Percentiles rank a stretch among this genome's conserved stretches.
Evolutionary conservation across 2,797 vertebrate species (phyloP).

Genomic region (Pagetopsis macropterus): DNA sequence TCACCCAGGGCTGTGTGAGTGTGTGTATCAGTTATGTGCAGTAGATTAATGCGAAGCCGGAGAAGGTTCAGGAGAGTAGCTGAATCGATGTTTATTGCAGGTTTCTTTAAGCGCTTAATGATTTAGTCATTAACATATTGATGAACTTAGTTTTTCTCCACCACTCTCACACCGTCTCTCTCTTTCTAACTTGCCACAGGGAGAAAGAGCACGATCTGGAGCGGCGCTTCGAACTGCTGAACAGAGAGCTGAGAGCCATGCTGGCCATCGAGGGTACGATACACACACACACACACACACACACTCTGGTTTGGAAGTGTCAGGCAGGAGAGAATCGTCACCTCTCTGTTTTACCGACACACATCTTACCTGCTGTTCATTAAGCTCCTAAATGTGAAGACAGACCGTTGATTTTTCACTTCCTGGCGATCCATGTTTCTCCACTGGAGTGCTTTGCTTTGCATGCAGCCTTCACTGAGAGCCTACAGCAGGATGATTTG

Average conservation of each 20-base stretch:
- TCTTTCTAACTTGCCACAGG: slow-evolving; percentile 88
- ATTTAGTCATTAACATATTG: slow-evolving; percentile 99
- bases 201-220: slow-evolving; percentile 99
- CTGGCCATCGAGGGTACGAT: slow-evolving; percentile 97
- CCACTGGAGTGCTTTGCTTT: slow-evolving; percentile 5
- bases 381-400: neutral
- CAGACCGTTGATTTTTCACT: neutral
- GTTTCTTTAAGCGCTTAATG: slow-evolving; percentile 99
- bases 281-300: slow-evolving; percentile 20
- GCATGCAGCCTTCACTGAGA: slow-evolving; percentile 17
- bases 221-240: slow-evolving; percentile 96
- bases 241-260: slow-evolving; percentile 97
- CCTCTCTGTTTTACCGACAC: neutral
- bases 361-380: neutral
- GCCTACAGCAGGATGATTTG: slow-evolving; percentile 60
- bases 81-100: slow-evolving; percentile 97
- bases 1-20: slow-evolving; percentile 55
- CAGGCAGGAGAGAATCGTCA: neutral
- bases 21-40: slow-evolving; percentile 95
- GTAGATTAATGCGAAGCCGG: slow-evolving; percentile 95
- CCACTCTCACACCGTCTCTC: slow-evolving; percentile 10
- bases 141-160: slow-evolving; percentile 89
- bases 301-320: slow-evolving; percentile 12
- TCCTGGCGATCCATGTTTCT: neutral
- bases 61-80: slow-evolving; percentile 88